Percentiles rank a stretch among this genome's conserved stretches.
These are phyloP conservation scores for Oceanodroma tethys DNA, from an alignment of 2,113 vertebrate genomes.

Conservation along the genomic window DNA sequence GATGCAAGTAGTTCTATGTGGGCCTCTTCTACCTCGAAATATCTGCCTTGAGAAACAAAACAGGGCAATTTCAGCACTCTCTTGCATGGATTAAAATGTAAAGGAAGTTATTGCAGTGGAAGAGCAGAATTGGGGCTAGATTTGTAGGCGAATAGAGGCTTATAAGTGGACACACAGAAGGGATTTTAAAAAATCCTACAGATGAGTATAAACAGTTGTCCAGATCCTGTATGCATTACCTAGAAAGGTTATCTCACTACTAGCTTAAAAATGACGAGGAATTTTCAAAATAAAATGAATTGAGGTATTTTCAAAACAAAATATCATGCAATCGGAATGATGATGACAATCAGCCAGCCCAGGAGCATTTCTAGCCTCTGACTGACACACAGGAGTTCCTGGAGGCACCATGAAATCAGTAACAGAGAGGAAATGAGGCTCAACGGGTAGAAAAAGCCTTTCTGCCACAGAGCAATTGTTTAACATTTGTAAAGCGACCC, in stretches of 20 bases:
- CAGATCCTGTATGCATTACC: background rate
- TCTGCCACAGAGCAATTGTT: background rate
- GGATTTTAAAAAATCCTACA: background rate
- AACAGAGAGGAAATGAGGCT: background rate
- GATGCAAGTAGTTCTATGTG: background rate
- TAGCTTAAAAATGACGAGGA: background rate
- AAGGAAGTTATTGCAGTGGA: background rate
- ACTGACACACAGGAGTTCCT: background rate
- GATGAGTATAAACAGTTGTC: background rate
- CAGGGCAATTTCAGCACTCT: background rate
- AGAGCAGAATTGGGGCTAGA: background rate
- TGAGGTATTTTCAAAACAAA: background rate
- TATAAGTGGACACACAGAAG: background rate
- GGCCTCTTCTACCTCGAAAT: background rate
- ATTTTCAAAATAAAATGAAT: background rate
- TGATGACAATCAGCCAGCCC: background rate
- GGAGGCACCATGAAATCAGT: background rate
- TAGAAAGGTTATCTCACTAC: background rate
- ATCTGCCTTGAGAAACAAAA: background rate
- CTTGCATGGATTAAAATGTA: background rate
- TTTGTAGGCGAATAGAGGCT: background rate
- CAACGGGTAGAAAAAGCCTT: background rate
- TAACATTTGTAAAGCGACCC: rapidly evolving
- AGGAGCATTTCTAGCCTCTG: background rate
- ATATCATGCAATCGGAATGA: background rate